Evolutionary conservation across 2,113 vertebrate genomes (phyloP).

Genomic region (Dasypus novemcinctus): DNA sequence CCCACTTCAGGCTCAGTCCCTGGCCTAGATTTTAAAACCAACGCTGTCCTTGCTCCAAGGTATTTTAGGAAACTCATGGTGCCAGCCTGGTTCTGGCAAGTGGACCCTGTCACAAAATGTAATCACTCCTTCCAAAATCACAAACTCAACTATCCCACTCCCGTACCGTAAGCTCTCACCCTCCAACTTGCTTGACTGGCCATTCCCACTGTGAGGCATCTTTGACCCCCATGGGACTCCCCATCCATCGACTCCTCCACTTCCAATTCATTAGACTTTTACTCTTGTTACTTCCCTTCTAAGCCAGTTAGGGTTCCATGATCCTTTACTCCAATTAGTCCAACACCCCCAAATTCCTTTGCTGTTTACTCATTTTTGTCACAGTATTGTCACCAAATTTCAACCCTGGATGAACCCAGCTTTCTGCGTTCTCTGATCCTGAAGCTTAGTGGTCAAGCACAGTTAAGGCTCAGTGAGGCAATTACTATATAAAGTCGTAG

Average conservation of each 20-base stretch:
- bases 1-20: background rate
- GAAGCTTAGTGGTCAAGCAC: too few relatives aligned
- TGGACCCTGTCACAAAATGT: background rate
- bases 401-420: background rate
- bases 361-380: background rate
- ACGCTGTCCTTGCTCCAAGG: background rate
- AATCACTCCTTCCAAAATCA: background rate
- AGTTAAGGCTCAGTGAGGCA: background rate
- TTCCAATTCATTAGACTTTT: background rate
- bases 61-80: background rate
- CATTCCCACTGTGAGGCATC: too few relatives aligned
- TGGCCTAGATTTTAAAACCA: constrained; percentile 24
- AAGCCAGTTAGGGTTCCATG: background rate
- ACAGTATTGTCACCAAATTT: background rate
- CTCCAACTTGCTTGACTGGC: background rate
- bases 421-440: background rate
- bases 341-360: background rate
- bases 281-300: background rate
- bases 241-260: background rate
- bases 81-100: background rate
- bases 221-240: background rate
- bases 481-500: background rate
- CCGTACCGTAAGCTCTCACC: background rate
- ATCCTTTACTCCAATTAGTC: background rate
- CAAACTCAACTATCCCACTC: background rate